A percentile compares a stretch with the other conserved stretches of the same genome.
Conservation (phyloP, 2,888 invertebrate species). For the Himalopsyche japonica region DNA sequence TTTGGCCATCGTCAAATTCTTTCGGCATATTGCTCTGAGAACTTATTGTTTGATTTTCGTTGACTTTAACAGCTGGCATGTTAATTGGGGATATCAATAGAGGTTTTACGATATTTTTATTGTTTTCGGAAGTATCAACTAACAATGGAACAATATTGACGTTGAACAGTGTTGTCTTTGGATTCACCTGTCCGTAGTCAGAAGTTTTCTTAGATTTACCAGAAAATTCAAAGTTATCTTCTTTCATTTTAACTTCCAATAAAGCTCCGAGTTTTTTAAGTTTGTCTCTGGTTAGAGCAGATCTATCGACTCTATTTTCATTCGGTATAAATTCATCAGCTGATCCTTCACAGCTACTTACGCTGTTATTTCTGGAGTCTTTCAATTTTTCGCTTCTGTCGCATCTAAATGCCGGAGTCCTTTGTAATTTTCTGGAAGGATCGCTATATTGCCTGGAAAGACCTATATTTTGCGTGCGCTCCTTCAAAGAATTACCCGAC, state of each 20-base stretch:
- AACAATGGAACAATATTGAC: not conserved
- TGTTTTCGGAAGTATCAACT: not conserved
- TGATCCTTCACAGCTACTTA: conserved; percentile 22
- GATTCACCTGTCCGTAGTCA: not conserved
- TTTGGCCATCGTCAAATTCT: conserved; percentile 46
- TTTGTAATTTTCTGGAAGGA: conserved; percentile 60
- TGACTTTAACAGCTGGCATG: not conserved
- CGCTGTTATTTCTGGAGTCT: conserved; percentile 48
- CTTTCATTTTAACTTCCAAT: conserved; percentile 55
- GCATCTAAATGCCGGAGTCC: conserved; percentile 64
- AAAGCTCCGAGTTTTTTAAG: conserved; percentile 52
- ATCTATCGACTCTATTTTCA: conserved; percentile 44
- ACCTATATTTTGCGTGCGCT: conserved; percentile 25
- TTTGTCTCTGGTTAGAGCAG: conserved; percentile 52
- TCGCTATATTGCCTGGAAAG: conserved; percentile 56
- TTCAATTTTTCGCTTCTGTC: conserved; percentile 53
- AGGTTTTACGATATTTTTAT: not conserved
- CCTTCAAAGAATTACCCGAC: not conserved
- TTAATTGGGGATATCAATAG: not conserved
- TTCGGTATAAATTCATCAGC: conserved; percentile 43
- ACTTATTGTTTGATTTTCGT: not conserved
- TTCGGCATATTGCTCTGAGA: not conserved
- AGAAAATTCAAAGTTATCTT: conserved; percentile 49
- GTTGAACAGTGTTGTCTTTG: not conserved
- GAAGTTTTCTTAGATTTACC: not conserved